Evolutionary conservation across 1,140 invertebrate genomes (phyloP), one percentile per base, ranked within the genome.

Genomic region (Habropoda laboriosa): DNA sequence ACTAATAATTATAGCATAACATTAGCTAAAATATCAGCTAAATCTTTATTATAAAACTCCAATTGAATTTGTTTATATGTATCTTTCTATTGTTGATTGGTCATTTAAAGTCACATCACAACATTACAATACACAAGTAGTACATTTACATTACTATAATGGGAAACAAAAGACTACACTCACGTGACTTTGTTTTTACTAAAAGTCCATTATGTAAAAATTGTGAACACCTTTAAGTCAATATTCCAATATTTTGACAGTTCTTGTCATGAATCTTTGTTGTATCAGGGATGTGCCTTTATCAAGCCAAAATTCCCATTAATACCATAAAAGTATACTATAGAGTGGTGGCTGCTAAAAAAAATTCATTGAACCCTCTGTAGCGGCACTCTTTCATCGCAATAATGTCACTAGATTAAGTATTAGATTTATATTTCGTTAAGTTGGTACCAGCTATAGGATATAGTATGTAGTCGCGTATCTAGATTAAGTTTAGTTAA

Each of bases 241-340:
- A 78, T 78, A 78, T 24, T 51, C 24, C 35, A 70, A 38, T 78
- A 78, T 78, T 78, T 78, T 78, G 75, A 78, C 75, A 78, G 75
- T 51, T 77, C 66, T 78, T 49, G 24, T 71, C 66, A 61, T 13
- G n/a, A 60, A 71, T 1, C n/a, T 58, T 71, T 71, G 45, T 60
- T 60, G 32, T 18, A 30, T n/a, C 66, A 71, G 75, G 66, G 55
- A 58, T 71, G 57, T 78, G 55, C 45, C 42, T 32, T 49, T 57
- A 40, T 27, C 51, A 78, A 58, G 66, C 55, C 35, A 78, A 78
- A 78, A 71, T 78, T 78, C 55, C 75, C 67, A 78, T 78, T 71
- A 60, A 78, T 24, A n/a, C 42, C 30, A 40, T 47, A 71, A 47
- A 30, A 58, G 45, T 32, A 51, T 7, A 18, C 2, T 24, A 8